Percentiles rank a stretch among this genome's conserved stretches.
Evolutionary conservation across 2,113 vertebrate species (phyloP).

Genomic region (Nestor notabilis): DNA sequence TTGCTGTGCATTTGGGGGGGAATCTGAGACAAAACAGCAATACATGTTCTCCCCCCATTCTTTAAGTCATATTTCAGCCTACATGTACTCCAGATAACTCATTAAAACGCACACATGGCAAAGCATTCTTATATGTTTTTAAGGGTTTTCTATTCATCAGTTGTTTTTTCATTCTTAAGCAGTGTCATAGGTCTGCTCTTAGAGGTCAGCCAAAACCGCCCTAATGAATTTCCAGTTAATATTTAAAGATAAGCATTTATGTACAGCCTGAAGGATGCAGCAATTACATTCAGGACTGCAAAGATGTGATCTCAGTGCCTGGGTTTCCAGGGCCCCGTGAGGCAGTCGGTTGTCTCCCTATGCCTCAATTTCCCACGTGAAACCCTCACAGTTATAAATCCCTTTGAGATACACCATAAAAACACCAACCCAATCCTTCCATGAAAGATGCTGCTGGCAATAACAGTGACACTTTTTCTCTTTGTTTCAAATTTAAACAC

Average conservation of each 20-base stretch:
- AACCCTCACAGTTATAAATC: neutral
- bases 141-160: neutral
- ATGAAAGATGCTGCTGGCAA: neutral
- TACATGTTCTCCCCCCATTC: neutral
- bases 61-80: neutral
- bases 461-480: neutral
- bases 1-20: neutral
- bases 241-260: neutral
- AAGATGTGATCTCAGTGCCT: neutral
- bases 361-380: neutral
- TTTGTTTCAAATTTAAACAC: neutral
- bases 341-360: neutral
- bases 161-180: neutral
- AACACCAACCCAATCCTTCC: neutral
- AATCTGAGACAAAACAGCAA: neutral
- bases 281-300: neutral
- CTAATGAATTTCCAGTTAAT: neutral
- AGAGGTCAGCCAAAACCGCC: neutral
- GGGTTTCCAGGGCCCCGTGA: neutral
- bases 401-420: neutral
- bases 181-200: rapidly evolving
- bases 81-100: neutral
- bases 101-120: neutral
- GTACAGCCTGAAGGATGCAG: neutral
- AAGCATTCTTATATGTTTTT: neutral